Base-by-base conservation (phyloP, 2,888 invertebrate genomes). In the Lasius platythorax region DNA sequence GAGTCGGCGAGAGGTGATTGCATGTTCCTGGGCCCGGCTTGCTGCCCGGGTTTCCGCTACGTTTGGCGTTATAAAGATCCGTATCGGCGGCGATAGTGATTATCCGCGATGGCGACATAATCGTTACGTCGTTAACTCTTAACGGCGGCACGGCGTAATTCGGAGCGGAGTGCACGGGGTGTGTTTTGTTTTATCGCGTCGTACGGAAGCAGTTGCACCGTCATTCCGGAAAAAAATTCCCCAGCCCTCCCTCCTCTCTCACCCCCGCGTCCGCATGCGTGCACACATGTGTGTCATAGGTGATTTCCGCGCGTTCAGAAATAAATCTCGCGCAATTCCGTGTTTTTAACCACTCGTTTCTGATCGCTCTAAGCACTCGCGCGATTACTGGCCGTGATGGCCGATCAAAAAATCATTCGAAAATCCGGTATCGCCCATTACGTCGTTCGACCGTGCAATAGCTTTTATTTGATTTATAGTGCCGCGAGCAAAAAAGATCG, bases 101-200 rank as follows among this genome's bases (percentile, higher is more conserved):
- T 94, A 94, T 94, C 93, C 92, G 91, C 92, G 93, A 94, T 93
- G 89, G 93, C 91, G 91, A 92, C 92, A 94, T 94, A 94, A 94
- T 94, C 94, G 93, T 94, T 94, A 92, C 90, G 92, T 93, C 94
- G 93, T 94, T 94, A 94, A 93, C 91, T 92, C 92, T 92, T 94
- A 94, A 94, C 93, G 93, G 88, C 90, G 84, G 82, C 89, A 87
- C 89, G 84, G 85, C 91, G 89, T 92, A 91, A 92, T 88, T 89
- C 73, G 78, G 40, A n/a, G 72, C 53, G 76, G 67, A 72, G 83
- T 79, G 61, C 72, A 84, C 72, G 50, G 85, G 81, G 53, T 70
- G 83, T 73, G 61, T 87, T 91, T 91, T 90, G 91, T 91, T 91
- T 91, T 91, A 91, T 89, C 85, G 85, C 86, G 73, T 78, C 83